phyloP scores from a whole-genome alignment of 2,888 invertebrate species.

The Zaprionus obscuricornis region DNA sequence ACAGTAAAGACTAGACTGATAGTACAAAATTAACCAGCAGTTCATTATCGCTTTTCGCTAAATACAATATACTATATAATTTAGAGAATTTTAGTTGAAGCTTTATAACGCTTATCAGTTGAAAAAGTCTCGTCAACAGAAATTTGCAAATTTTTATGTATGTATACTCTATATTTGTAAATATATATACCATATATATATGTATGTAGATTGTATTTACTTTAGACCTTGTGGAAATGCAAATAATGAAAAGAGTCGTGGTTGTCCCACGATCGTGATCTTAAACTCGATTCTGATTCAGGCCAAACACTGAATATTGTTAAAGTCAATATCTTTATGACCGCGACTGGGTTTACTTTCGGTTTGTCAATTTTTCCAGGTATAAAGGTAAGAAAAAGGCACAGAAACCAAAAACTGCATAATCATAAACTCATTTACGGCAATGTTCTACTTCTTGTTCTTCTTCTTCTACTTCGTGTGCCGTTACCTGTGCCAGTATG shows the following conservation, averaged over 20 bases:
- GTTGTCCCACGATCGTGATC: conserved; percentile 21
- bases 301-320: conserved; percentile 33
- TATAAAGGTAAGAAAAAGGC: conserved; percentile 27
- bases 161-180: background rate
- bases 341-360: conserved; percentile 42
- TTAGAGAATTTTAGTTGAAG: no score
- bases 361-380: conserved; percentile 39
- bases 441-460: no score
- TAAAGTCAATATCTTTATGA: conserved; percentile 69
- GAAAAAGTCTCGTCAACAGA: no score
- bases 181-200: conserved; percentile 7
- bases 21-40: no score
- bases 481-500: no score
- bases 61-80: no score
- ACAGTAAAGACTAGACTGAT: no score
- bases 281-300: conserved; percentile 17
- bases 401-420: conserved; percentile 37
- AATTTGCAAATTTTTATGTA: background rate
- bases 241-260: conserved; percentile 21
- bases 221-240: no score
- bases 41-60: no score
- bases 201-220: conserved; percentile 7
- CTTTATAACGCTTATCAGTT: no score
- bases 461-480: background rate
- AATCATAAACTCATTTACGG: conserved; percentile 61